phyloP scores from a whole-genome alignment of 2,888 invertebrate genomes.

The Brachyopa scutellaris region DNA sequence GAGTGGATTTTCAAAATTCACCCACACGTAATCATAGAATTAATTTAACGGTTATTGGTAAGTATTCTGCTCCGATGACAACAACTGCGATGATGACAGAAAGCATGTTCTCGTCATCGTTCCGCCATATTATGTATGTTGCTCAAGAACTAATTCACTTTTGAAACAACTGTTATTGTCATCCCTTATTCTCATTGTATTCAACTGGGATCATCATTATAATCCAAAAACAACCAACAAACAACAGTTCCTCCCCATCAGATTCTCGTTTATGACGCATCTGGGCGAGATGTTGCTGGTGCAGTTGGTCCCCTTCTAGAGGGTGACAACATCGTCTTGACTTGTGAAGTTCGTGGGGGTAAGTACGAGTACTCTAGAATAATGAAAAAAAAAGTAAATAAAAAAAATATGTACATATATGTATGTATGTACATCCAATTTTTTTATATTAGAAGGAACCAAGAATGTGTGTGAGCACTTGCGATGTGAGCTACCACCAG shows the following conservation, averaged over 20 bases:
- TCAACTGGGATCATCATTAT: conserved; percentile 51
- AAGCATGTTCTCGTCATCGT: not conserved
- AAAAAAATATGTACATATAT: not conserved
- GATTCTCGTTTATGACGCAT: conserved; percentile 91
- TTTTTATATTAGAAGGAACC: conserved; percentile 22
- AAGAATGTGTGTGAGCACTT: conserved; percentile 40
- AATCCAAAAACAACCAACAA: conserved; percentile 10
- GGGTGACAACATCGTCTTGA: conserved; percentile 89
- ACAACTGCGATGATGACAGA: not conserved
- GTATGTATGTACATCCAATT: too few species aligned
- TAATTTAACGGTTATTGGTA: conserved; percentile 94
- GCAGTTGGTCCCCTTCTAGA: conserved; percentile 92
- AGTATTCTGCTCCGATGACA: conserved; percentile 81
- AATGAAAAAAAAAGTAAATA: conserved; percentile 26
- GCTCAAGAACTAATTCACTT: conserved; percentile 26
- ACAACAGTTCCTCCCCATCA: conserved; percentile 93
- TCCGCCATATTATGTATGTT: not conserved
- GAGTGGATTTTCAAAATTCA: conserved; percentile 94
- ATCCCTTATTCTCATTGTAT: conserved; percentile 29
- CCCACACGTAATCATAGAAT: conserved; percentile 94
- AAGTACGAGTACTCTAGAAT: conserved; percentile 82
- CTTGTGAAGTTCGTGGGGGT: conserved; percentile 95
- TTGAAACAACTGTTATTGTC: conserved; percentile 12
- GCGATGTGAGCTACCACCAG: conserved; percentile 34
- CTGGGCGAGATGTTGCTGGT: conserved; percentile 90